Conservation (phyloP, 2,113 vertebrate species). For the Calyptommatus sinebrachiatus region DNA sequence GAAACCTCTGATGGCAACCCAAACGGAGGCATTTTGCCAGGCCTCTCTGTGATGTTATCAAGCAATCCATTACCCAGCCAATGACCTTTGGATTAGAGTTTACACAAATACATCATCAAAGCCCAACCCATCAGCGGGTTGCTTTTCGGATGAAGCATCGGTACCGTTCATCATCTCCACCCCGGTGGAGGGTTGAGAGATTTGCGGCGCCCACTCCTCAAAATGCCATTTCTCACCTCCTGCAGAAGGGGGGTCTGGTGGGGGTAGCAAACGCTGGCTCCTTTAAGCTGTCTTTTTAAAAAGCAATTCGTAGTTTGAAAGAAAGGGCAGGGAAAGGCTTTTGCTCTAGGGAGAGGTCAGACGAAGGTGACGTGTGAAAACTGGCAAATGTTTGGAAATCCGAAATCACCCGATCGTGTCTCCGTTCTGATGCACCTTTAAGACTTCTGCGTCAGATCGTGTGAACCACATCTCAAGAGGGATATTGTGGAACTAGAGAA, state of each 20-base stretch:
- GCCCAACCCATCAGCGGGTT: slow-evolving; percentile 9
- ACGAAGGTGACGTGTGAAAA: no score
- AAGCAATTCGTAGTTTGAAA: neutral
- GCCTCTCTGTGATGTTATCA: neutral
- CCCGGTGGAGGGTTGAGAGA: slow-evolving; percentile 25
- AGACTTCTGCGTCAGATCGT: no score
- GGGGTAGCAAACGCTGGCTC: no score
- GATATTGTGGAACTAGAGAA: no score
- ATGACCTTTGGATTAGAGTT: slow-evolving; percentile 37
- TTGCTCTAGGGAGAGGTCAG: neutral
- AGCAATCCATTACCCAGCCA: slow-evolving; percentile 16
- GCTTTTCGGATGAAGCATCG: slow-evolving; percentile 36
- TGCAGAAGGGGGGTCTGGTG: neutral
- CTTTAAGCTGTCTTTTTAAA: neutral
- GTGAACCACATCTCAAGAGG: no score
- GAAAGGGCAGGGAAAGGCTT: neutral
- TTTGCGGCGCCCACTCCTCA: slow-evolving; percentile 9
- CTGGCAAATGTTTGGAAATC: no score
- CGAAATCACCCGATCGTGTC: no score
- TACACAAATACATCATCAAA: slow-evolving; percentile 49
- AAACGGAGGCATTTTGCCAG: neutral
- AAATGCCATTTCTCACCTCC: slow-evolving; percentile 24
- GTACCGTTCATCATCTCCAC: neutral
- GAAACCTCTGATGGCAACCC: neutral
- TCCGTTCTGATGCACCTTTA: no score